Percentiles rank a stretch among this genome's conserved stretches.
These are phyloP conservation scores for Drosophila ezoana DNA, from an alignment of 2,888 invertebrate species.

Conservation along the genomic window DNA sequence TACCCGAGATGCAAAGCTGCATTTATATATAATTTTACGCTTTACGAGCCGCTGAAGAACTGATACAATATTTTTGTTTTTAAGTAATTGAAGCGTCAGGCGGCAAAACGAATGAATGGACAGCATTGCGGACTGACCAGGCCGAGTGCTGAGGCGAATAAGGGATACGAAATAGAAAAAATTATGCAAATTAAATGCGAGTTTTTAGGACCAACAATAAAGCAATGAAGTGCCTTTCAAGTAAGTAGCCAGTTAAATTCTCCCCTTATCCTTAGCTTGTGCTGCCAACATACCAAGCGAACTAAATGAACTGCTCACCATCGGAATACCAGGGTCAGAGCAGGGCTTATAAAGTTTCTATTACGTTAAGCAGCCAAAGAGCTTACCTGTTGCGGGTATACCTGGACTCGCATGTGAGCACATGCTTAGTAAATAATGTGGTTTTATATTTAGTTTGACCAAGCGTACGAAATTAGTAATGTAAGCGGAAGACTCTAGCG, in stretches of 20 bases:
- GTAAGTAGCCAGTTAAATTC: conserved; percentile 48
- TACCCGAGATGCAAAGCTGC: conserved; percentile 41
- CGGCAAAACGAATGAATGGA: conserved; percentile 47
- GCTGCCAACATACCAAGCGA: conserved; percentile 22
- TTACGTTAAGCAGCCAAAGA: conserved; percentile 7
- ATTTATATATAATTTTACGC: conserved; percentile 75
- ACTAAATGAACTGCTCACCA: conserved; percentile 2
- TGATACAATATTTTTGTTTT: conserved; percentile 78
- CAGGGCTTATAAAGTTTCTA: conserved; percentile 30
- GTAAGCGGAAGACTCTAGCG: conserved; percentile 53
- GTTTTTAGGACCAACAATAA: conserved; percentile 20
- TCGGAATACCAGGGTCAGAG: conserved; percentile 16
- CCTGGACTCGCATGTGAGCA: conserved; percentile 2
- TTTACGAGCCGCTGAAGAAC: conserved; percentile 66
- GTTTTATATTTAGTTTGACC: conserved; percentile 68
- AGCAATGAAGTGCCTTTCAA: conserved; percentile 24
- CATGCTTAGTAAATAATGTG: conserved; percentile 71
- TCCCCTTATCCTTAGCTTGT: conserved; percentile 22
- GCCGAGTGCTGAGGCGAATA: conserved; percentile 36
- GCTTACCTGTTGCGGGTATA: conserved; percentile 33
- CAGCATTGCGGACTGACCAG: conserved; percentile 37
- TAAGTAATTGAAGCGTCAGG: conserved; percentile 50
- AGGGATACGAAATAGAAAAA: conserved; percentile 42
- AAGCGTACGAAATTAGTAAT: conserved; percentile 66
- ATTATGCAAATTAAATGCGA: conserved; percentile 73